Conservation (phyloP, 2,113 vertebrate species). For the Physeter macrocephalus region DNA sequence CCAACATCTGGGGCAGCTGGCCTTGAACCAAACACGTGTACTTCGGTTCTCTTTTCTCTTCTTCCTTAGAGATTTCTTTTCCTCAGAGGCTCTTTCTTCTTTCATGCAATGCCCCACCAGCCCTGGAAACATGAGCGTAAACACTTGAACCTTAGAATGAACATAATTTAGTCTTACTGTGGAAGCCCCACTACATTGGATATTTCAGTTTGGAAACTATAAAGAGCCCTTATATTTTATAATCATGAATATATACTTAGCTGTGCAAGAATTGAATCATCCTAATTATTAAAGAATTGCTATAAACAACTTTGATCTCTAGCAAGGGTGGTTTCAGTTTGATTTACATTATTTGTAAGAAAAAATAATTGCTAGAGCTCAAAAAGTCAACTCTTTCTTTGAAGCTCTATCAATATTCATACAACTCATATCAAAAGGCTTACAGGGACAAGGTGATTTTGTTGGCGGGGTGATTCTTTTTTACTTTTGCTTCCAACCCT, state of each 20-base stretch:
- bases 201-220: slow-evolving; percentile 30
- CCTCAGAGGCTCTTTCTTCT: not conserved
- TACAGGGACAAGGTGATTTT: not conserved
- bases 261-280: not conserved
- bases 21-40: not conserved
- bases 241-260: not conserved
- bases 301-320: not conserved
- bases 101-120: not conserved
- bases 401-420: slow-evolving; percentile 19
- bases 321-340: not conserved
- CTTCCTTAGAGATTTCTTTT: not conserved
- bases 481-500: not conserved
- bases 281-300: not conserved
- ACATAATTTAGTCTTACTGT: not conserved
- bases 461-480: not conserved
- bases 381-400: slow-evolving; percentile 5
- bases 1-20: not conserved
- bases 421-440: not conserved
- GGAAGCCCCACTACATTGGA: not conserved
- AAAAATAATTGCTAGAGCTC: not conserved
- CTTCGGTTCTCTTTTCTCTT: not conserved
- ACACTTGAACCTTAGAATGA: not conserved
- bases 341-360: not conserved
- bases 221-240: not conserved
- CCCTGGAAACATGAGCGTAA: slow-evolving; percentile 23